Evolutionary conservation across 53 echinoderm and acorn worm genomes (phyloP), one percentile per base, ranked within the genome.

Genomic region (Pentamera pediparva): DNA sequence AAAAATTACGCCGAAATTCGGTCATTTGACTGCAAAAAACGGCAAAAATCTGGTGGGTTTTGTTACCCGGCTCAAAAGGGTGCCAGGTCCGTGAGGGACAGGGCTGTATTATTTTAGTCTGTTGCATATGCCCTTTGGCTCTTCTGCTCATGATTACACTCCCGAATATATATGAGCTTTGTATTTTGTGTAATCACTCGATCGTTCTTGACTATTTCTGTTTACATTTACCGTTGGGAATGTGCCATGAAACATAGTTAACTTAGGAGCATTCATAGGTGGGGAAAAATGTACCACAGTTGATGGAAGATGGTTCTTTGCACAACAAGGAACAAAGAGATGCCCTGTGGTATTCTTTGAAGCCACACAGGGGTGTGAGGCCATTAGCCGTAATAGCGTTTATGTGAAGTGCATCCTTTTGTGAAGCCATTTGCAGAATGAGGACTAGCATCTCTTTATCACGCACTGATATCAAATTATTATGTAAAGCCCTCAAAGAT

Each of bases 51-150:
- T 67, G 67, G 41, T 67, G 65, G 65, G 65, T 65, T 65, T n/a
- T 65, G 39, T 65, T 13, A 65, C 65, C 37, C 65, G 65, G 65
- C 65, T 65, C 65, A 37, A 65, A 65, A 65, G 65, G 65, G 70
- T 51, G 70, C 70, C 70, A 48, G 70, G 70, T 49, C 70, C 70
- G 70, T 70, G 70, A 70, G 70, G 70, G 70, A 70, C 76, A 83
- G 76, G 69, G 74, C 74, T 75, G 70, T 81, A 75, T 81, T 81
- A 81, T 81, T 81, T 81, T 81, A 75, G 62, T 43, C 64, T 63
- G 74, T 38, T 62, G 52, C 71, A 70, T 75, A 81, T 81, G 77
- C 83, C 83, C 83, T 60, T 77, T 60, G 35, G 77, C 77, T 62
- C 31, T 59, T 63, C 41, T 74, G 67, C 25, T 67, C 24, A 48